These are phyloP conservation scores for Solenodon paradoxus DNA, from an alignment of 2,113 vertebrate species.

Conservation along the genomic window DNA sequence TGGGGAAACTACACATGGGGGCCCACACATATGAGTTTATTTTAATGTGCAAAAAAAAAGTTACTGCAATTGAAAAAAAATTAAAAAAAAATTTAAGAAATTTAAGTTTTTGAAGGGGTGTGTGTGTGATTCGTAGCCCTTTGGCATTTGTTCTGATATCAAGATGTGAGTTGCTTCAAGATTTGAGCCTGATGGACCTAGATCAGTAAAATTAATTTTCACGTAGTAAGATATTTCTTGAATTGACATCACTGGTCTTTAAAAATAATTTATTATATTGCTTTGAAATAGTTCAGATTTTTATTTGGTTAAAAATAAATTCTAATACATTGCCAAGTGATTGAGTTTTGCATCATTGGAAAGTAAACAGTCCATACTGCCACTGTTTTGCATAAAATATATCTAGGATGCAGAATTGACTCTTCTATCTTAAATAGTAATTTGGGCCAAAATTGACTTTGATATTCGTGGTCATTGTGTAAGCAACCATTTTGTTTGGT, in stretches of 20 bases:
- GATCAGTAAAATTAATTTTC: no score
- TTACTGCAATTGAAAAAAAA: no score
- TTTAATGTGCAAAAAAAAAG: no score
- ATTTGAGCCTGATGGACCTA: background rate
- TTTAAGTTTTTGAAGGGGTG: no score
- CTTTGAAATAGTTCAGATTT: background rate
- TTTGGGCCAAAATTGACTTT: background rate
- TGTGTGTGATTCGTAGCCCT: no score
- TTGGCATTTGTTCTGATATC: background rate
- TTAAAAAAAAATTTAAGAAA: no score
- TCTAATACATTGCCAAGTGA: background rate
- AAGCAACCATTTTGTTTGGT: background rate
- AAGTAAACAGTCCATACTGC: background rate
- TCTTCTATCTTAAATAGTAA: background rate
- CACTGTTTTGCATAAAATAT: background rate
- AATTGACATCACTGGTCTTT: background rate
- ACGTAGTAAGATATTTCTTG: background rate
- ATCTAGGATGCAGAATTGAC: background rate
- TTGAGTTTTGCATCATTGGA: background rate
- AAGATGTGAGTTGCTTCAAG: background rate
- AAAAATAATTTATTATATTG: background rate
- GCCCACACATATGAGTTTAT: no score
- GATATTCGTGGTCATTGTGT: conserved; percentile 5
- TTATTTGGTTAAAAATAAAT: conserved; percentile 2
- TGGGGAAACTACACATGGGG: no score